phyloP scores from a whole-genome alignment of 1,140 invertebrate species.

The Eriosoma lanigerum region DNA sequence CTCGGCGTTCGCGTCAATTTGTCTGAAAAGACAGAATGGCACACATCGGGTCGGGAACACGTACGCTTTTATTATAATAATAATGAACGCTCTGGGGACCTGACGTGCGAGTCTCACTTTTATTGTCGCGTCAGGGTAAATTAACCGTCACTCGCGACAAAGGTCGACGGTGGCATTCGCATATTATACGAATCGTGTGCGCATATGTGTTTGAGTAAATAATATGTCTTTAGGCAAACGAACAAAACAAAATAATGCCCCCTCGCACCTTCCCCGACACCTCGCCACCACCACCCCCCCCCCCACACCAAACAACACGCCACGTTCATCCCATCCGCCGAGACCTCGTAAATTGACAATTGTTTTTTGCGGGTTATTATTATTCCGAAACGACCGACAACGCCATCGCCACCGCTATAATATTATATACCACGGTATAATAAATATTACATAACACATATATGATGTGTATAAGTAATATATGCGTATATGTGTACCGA shows the following conservation, averaged over 20 bases:
- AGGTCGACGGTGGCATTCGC: background rate
- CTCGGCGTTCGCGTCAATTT: conserved; percentile 5
- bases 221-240: background rate
- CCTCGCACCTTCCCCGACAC: no score
- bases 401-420: no score
- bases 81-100: conserved; percentile 21
- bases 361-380: background rate
- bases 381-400: background rate
- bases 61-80: conserved; percentile 37
- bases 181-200: background rate
- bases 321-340: no score
- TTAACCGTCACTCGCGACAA: conserved; percentile 40
- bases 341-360: background rate
- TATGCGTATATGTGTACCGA: no score
- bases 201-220: no score
- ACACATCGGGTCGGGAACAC: background rate
- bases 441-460: no score
- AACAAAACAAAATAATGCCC: no score
- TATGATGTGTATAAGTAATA: no score
- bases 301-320: background rate
- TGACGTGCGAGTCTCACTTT: conserved; percentile 39
- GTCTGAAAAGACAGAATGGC: conserved; percentile 41
- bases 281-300: no score
- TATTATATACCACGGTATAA: no score
- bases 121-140: conserved; percentile 35